Base-by-base conservation (phyloP, 2,888 invertebrate species). In the Chironomus riparius region DNA sequence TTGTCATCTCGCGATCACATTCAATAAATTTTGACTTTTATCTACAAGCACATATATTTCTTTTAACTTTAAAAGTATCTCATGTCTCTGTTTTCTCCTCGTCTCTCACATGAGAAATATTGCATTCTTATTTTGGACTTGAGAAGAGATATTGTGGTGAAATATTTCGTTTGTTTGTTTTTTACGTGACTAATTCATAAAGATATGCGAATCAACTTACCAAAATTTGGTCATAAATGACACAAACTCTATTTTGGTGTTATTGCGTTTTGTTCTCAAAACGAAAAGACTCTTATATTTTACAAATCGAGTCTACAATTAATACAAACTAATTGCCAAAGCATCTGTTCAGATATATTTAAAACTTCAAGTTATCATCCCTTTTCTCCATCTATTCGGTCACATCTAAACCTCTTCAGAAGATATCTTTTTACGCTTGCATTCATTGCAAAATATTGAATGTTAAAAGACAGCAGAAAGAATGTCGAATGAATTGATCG, bases 1-100 rank as follows among this genome's bases (percentile, higher is more conserved):
- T 74, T 74, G 74, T 74, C 68, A 56, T 24, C 50, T 56, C 15
- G 47, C 48, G 74, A 72, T 74, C 74, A 28, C 74, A 74, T 74
- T 68, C 74, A 74, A 74, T 74, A 74, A 74, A 74, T 74, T 74
- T 65, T 68, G 48, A 74, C 68, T 74, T 74, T 65, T 68, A 68
- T 68, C 68, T 65, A n/a, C n/a, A 18, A 22, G 48, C 61, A 72
- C 47, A 50, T 61, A 61, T 68, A 68, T 68, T 68, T 68, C 18
- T 13, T 13, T 68, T 47, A 18, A 62, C 5, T 61, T 28, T 38
- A 10, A 38, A 38, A 38, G 38, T 38, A 38, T 38, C 38, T 38
- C 38, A 38, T 38, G 38, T 72, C 38, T 72, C 47, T 56, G n/a
- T 61, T 61, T 15, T 18, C 15, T 56, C 7, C 15, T 18, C 3